Percentiles rank a stretch among this genome's conserved stretches.
phyloP scores from a whole-genome alignment of 2,113 vertebrate genomes.

The Colossoma macropomum region DNA sequence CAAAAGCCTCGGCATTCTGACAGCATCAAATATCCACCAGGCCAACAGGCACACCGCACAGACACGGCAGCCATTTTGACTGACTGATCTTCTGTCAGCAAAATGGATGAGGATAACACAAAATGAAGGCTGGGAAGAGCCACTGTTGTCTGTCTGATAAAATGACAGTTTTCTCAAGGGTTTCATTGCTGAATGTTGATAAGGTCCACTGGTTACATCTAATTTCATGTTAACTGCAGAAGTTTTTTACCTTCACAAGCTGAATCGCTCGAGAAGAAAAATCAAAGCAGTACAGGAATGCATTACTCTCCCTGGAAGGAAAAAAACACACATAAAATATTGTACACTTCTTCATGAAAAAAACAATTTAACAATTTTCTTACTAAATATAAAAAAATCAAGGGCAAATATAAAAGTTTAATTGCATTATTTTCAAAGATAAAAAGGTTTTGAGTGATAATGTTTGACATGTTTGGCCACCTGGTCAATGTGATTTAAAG shows the following conservation, averaged over 20 bases:
- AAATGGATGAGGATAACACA: conserved; percentile 44
- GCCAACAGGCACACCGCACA: conserved; percentile 34
- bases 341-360: neutral
- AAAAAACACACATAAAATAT: conserved; percentile 39
- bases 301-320: conserved; percentile 74
- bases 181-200: conserved; percentile 17
- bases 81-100: conserved; percentile 43
- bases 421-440: no score
- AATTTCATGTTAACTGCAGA: conserved; percentile 1
- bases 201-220: conserved; percentile 14
- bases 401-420: neutral
- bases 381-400: neutral
- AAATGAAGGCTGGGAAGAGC: conserved; percentile 28
- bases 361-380: neutral
- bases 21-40: conserved; percentile 53
- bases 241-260: conserved; percentile 84
- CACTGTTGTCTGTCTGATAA: neutral
- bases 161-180: conserved; percentile 9
- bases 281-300: conserved; percentile 93
- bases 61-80: conserved; percentile 55
- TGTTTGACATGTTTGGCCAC: no score
- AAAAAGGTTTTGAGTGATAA: no score
- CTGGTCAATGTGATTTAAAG: no score
- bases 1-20: conserved; percentile 52
- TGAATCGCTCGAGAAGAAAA: conserved; percentile 87